Conservation (phyloP, 2,888 invertebrate species). For the Stramonita haemastoma region DNA sequence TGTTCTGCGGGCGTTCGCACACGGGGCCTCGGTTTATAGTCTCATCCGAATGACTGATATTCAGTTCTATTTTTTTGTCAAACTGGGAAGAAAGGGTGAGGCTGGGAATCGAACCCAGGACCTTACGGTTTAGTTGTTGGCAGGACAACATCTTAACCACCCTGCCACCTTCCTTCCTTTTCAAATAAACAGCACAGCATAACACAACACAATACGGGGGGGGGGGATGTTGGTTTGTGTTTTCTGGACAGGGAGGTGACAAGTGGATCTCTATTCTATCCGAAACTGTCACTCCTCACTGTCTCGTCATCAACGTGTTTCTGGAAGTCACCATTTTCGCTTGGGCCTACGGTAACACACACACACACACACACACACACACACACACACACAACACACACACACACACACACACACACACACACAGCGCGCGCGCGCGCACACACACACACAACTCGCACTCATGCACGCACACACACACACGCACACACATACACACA, state of each 20-base stretch:
- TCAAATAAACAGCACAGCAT: too few species aligned
- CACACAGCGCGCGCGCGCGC: not conserved
- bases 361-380: constrained; percentile 15
- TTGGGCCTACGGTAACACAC: constrained; percentile 23
- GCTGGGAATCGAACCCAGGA: too few species aligned
- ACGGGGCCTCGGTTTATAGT: too few species aligned
- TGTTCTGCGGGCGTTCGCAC: too few species aligned
- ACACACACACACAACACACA: constrained; percentile 14
- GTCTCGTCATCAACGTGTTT: not conserved
- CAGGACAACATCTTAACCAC: too few species aligned
- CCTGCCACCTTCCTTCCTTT: too few species aligned
- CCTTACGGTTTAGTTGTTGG: too few species aligned
- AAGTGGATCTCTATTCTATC: not conserved
- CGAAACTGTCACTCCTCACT: not conserved
- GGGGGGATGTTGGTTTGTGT: not conserved
- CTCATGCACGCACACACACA: not conserved
- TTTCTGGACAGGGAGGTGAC: not conserved
- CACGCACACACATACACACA: constrained; percentile 2
- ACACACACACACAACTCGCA: not conserved
- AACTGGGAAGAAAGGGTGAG: too few species aligned
- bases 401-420: constrained; percentile 21
- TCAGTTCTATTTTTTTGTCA: too few species aligned
- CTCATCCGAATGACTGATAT: too few species aligned
- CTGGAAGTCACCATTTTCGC: not conserved
- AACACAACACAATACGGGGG: too few species aligned